Percentiles rank a stretch among this genome's conserved stretches.
These are phyloP conservation scores for Spizaetus ornatus DNA, from an alignment of 2,113 vertebrate species.

Conservation along the genomic window DNA sequence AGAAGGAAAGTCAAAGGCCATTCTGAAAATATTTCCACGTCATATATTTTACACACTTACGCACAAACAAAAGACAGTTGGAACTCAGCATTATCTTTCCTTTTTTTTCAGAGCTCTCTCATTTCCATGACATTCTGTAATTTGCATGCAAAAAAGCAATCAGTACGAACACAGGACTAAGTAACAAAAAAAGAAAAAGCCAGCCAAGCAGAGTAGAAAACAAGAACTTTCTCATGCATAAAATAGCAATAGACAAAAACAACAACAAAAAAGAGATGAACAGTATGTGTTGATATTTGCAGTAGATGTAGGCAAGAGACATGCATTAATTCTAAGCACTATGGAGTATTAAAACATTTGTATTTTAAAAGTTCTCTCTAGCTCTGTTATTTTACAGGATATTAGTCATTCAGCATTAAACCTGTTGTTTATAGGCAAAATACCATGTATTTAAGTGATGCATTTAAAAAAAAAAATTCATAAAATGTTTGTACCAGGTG, in stretches of 20 bases:
- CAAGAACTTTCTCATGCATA: constrained; percentile 76
- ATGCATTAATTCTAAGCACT: constrained; percentile 64
- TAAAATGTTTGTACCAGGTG: background rate
- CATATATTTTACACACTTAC: constrained; percentile 64
- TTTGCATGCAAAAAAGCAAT: constrained; percentile 78
- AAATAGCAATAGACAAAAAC: constrained; percentile 68
- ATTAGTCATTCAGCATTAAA: constrained; percentile 46
- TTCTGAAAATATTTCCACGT: constrained; percentile 64
- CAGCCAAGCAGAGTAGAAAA: constrained; percentile 72
- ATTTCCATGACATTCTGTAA: constrained; percentile 73
- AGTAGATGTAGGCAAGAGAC: constrained; percentile 56
- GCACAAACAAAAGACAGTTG: constrained; percentile 65
- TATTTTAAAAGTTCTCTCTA: constrained; percentile 23
- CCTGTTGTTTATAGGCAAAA: background rate
- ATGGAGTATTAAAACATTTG: constrained; percentile 42
- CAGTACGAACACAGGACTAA: constrained; percentile 69
- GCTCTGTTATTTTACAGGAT: background rate
- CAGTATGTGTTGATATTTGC: constrained; percentile 54
- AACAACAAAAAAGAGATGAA: constrained; percentile 40
- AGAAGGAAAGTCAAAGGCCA: constrained; percentile 73
- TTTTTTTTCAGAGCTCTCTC: constrained; percentile 53
- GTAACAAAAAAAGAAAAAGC: constrained; percentile 61
- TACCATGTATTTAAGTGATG: background rate
- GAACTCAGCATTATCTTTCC: constrained; percentile 60
- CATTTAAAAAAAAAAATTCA: background rate